Base-by-base conservation (phyloP, 2,797 vertebrate species). In the Helarctos malayanus region DNA sequence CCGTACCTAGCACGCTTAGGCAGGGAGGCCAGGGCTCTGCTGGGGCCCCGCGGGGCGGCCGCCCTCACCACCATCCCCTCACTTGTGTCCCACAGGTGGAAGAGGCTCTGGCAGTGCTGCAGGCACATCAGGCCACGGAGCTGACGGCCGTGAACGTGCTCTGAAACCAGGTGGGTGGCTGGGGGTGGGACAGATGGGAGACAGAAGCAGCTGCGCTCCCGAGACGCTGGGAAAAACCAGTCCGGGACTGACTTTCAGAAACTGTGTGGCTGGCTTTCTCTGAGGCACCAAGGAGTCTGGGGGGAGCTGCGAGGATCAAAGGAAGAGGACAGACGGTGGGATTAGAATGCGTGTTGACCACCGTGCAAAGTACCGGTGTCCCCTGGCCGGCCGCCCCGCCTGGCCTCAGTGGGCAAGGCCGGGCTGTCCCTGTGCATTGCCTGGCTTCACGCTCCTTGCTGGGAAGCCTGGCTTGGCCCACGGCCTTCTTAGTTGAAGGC, bases 81-180 rank as follows among this genome's bases (percentile, higher is more conserved):
- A 12, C 1, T 35, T 92, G 68, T 97, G 49, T 81, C 97, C 56
- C 94, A 2, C 61, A 99, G 99, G 99, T 99, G 7, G 99, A 99
- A 18, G 99, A 99, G 94, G 99, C 99, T 0, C 99, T 99, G 0
- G 99, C 99, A 1, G 99, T 99, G 89, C 98, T 99, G 47, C 99
- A 99, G 96, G 99, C 99, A 9, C 99, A 99, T 97, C 99, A 99
- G 98, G 99, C 97, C 0, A 98, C 99, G 0, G 99, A 99, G 78
- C 41, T 95, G 13, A 98, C 97, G 7, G 99, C 99, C 96, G 98
- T 3, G 0, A 98, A 98, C 71, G 88, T 97, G 87, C 97, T 87
- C 38, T 98, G 98, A 99, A 68, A 5, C 16, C 29, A 96, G 97
- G 98, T 98, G 95, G 49, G 97, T 96, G 79, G 84, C 57, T 41